Percentiles rank a stretch among this genome's conserved stretches.
phyloP scores from a whole-genome alignment of 92 coral and sea anemone genomes.

The Plumapathes pennacea region DNA sequence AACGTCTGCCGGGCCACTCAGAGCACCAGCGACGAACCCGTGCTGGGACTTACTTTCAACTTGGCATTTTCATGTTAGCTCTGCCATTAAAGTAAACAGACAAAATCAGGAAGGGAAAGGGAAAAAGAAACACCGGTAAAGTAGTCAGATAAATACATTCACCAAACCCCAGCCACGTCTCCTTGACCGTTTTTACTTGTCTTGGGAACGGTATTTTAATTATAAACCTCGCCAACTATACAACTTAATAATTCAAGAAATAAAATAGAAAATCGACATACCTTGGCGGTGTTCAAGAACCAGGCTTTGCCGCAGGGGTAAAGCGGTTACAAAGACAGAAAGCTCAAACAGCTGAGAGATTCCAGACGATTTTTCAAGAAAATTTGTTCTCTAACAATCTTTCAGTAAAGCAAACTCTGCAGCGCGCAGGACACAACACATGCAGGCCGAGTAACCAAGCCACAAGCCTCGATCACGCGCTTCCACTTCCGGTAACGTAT shows the following conservation, averaged over 20 bases:
- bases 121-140: constrained; percentile 12
- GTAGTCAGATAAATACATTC: neutral
- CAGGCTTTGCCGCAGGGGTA: constrained; percentile 26
- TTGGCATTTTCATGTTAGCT: constrained; percentile 69
- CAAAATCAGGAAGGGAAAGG: neutral
- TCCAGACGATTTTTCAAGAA: too few relatives aligned
- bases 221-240: constrained; percentile 90
- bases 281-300: constrained; percentile 74
- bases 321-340: neutral
- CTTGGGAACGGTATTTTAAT: constrained; percentile 67
- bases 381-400: too few relatives aligned
- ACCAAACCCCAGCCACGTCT: constrained; percentile 1
- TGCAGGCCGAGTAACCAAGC: constrained; percentile 87
- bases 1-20: too few relatives aligned
- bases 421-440: constrained; percentile 99
- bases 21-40: too few relatives aligned
- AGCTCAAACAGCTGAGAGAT: neutral
- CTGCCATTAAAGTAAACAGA: constrained; percentile 8
- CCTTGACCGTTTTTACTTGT: constrained; percentile 21
- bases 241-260: constrained; percentile 95
- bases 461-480: constrained; percentile 57
- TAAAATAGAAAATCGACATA: constrained; percentile 82
- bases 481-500: too few relatives aligned
- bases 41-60: constrained; percentile 88
- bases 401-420: too few relatives aligned